Evolutionary conservation across 2,888 invertebrate genomes (phyloP), one percentile per base, ranked within the genome.

Genomic region (Platerodrilus igneus): DNA sequence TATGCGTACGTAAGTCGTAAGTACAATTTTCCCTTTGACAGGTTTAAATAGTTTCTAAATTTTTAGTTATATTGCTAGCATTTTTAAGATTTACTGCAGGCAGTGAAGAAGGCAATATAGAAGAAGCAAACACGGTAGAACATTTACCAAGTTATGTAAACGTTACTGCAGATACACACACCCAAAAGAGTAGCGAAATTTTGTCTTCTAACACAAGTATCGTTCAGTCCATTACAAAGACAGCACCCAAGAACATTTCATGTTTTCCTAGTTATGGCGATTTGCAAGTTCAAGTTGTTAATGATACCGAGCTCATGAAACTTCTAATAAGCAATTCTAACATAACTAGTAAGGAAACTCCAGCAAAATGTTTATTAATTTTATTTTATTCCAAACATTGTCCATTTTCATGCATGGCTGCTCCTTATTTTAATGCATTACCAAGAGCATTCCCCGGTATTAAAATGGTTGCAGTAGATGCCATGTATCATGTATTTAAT

Each of bases 381-480:
- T 71, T 95, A 53, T 95, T 96, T 68, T 95, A 86, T 66, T 87
- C 94, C 0, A 81, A 82, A 47, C 85, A 86, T 61, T 96, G 96
- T 59, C 83, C 88, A 2, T 94, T 93, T 58, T 92, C 93, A 57
- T 87, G 89, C 10, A 78, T 83, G 61, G 86, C 91, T 4, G 94
- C 93, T 1, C 90, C 90, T 4, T 81, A 90, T 62, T 91, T 84
- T 58, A 96, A 96, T 72, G 88, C 93, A 1, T 65, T 96, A 15
- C 86, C 93, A 1, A 74, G 89, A 57, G 81, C 86, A 3, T 96
- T 88, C 68, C 90, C 92, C 1, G 81, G 83, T 53, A 74, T 97
- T 1, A 85, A 86, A 68, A 79, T 93, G 65, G 84, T 91, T 6
- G 95, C 89, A 2, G 79, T 96, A 10, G 93, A 97, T 73, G 91